Evolutionary conservation across 2,888 invertebrate species (phyloP), one percentile per base, ranked within the genome.

Genomic region (Drosophila kanekoi): DNA sequence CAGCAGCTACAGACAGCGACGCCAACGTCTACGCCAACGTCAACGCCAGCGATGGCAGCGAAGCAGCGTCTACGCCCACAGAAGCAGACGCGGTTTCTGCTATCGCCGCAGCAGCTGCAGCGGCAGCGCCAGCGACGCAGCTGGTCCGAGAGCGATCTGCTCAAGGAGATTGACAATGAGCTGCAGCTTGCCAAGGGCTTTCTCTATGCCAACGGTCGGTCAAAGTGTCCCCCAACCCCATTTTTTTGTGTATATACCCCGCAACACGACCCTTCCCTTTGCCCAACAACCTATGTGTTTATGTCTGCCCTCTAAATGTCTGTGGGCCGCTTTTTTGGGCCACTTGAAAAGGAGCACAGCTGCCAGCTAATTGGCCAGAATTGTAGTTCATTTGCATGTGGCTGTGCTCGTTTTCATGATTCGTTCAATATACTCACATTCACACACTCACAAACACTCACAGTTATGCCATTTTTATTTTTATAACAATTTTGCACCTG

Each of bases 141-240:
- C 79, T 92, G 92, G 91, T 92, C 92, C 20, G 92, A 92, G 74
- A 92, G 91, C 75, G 92, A 92, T 91, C 93, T 95, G 76, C 93
- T 95, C 91, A 93, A 94, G 92, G 95, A 95, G 93, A 95, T 95
- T 91, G 95, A 95, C 93, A 93, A 93, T 74, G 93, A 93, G 68
- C 84, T 92, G 76, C 89, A 90, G 81, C 88, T 94, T 89, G 94
- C 94, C 83, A 94, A 93, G 90, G 95, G 95, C 89, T 95, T 95
- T 93, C 93, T 95, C 89, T 93, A 94, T 91, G 93, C 91, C 82
- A 90, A 90, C 87, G 92, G 92, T 92, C 65, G 71, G 71, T 67
- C 43, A 35, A 65, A 43, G 59, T 64, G 28, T 18, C 47, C 67
- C 63, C 28, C 8, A 0, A 1, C 23, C 23, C 8, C 0, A 11